These are phyloP conservation scores for Azorinus chamasolen DNA, from an alignment of 2,888 invertebrate species.

Conservation along the genomic window DNA sequence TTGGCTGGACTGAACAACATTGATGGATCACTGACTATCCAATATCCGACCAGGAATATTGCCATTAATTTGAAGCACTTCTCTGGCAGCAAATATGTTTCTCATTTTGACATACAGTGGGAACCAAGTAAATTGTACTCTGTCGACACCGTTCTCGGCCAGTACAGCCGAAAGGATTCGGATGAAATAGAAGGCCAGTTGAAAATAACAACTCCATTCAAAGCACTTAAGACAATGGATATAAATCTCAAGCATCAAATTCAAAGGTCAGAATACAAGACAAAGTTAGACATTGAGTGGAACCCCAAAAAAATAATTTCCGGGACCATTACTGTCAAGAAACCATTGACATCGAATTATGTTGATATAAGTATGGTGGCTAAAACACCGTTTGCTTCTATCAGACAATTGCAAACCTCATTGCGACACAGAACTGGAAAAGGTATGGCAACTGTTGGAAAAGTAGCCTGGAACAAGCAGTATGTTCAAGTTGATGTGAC, in stretches of 20 bases:
- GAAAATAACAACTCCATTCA: slow-evolving; percentile 60
- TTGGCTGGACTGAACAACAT: slow-evolving; percentile 45
- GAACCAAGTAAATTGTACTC: slow-evolving; percentile 51
- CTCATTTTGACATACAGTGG: slow-evolving; percentile 64
- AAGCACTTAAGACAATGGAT: slow-evolving; percentile 31
- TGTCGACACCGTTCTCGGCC: slow-evolving; percentile 60
- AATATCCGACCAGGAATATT: slow-evolving; percentile 57
- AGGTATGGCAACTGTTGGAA: slow-evolving; percentile 56
- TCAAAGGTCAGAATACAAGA: slow-evolving; percentile 52
- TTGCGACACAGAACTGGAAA: slow-evolving; percentile 57
- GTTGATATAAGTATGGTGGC: slow-evolving; percentile 61
- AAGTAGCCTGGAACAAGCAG: slow-evolving; percentile 61
- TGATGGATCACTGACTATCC: slow-evolving; percentile 55
- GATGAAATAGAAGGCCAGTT: slow-evolving; percentile 52
- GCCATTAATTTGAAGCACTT: slow-evolving; percentile 61
- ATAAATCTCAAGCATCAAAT: slow-evolving; percentile 53
- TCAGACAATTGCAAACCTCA: slow-evolving; percentile 55
- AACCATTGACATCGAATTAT: slow-evolving; percentile 63
- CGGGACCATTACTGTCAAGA: slow-evolving; percentile 63
- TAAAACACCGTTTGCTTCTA: slow-evolving; percentile 70
- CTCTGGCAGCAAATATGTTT: slow-evolving; percentile 51
- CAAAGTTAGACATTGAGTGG: slow-evolving; percentile 64
- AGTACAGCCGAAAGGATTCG: slow-evolving; percentile 18
- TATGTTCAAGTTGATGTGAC: slow-evolving; percentile 55
- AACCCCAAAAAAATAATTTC: slow-evolving; percentile 64